phyloP scores from a whole-genome alignment of 2,888 invertebrate species.

The Diarsia mendica region DNA sequence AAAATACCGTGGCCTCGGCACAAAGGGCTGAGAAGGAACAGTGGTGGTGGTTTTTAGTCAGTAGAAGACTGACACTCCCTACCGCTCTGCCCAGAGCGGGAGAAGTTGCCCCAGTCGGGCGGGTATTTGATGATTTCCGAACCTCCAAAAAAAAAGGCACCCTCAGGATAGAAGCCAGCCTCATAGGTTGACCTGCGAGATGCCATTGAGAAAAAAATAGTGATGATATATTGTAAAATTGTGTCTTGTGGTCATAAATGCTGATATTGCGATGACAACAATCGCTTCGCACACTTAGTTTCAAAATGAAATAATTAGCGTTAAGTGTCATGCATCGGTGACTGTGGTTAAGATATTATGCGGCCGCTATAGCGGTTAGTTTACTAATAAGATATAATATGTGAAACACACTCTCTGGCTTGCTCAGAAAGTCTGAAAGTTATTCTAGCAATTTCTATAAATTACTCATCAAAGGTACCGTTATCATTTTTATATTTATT shows the following conservation, averaged over 20 bases:
- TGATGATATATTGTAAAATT: background rate
- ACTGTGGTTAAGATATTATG: background rate
- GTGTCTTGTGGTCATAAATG: background rate
- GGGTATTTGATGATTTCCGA: too few relatives aligned
- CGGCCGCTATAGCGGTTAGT: background rate
- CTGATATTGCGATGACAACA: background rate
- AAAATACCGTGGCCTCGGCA: too few relatives aligned
- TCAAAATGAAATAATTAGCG: background rate
- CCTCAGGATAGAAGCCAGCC: too few relatives aligned
- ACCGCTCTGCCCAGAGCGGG: too few relatives aligned
- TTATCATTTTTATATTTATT: too few relatives aligned
- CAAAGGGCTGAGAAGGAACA: too few relatives aligned
- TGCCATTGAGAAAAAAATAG: too few relatives aligned
- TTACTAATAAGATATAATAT: background rate
- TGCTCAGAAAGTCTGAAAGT: background rate
- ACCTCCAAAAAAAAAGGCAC: too few relatives aligned
- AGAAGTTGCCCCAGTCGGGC: too few relatives aligned
- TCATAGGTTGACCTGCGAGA: too few relatives aligned
- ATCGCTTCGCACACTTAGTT: background rate
- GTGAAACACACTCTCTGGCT: background rate
- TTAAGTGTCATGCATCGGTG: background rate
- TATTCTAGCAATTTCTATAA: background rate
- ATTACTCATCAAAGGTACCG: slow-evolving; percentile 8
- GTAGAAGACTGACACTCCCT: too few relatives aligned
- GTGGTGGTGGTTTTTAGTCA: too few relatives aligned